These are phyloP conservation scores for Hydroisotoma schaefferi DNA, from an alignment of 2,888 invertebrate species.

Conservation along the genomic window DNA sequence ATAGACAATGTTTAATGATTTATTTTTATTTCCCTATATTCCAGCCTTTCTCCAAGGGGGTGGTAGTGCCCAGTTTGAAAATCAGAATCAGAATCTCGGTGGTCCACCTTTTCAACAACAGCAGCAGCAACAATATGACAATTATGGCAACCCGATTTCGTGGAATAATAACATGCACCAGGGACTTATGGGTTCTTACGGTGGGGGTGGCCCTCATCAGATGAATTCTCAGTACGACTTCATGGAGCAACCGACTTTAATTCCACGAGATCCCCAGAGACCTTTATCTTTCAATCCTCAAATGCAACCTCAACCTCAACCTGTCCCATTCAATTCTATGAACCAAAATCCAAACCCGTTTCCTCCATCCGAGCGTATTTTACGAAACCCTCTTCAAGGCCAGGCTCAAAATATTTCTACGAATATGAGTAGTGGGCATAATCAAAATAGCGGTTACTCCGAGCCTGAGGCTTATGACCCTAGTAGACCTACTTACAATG, in stretches of 20 bases:
- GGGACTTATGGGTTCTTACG: not conserved
- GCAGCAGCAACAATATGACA: not conserved
- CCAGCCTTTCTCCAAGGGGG: no score
- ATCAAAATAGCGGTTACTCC: no score
- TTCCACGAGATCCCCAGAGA: not conserved
- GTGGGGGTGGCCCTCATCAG: not conserved
- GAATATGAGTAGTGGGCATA: no score
- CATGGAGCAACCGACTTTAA: not conserved
- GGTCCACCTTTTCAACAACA: not conserved
- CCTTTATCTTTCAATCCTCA: no score
- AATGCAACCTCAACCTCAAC: no score
- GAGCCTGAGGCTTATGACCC: constrained; percentile 21
- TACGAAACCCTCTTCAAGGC: not conserved
- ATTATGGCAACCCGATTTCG: not conserved
- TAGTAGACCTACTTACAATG: constrained; percentile 17
- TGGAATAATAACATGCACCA: not conserved
- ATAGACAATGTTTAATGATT: no score
- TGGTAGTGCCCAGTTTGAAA: no score
- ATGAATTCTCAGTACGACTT: not conserved
- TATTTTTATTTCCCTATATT: no score
- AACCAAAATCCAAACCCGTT: not conserved
- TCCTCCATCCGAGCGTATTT: not conserved
- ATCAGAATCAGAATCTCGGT: no score
- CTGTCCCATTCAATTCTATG: not conserved
- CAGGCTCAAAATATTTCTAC: no score